These are phyloP conservation scores for Masticophis lateralis DNA, from an alignment of 2,797 vertebrate species.

Conservation along the genomic window DNA sequence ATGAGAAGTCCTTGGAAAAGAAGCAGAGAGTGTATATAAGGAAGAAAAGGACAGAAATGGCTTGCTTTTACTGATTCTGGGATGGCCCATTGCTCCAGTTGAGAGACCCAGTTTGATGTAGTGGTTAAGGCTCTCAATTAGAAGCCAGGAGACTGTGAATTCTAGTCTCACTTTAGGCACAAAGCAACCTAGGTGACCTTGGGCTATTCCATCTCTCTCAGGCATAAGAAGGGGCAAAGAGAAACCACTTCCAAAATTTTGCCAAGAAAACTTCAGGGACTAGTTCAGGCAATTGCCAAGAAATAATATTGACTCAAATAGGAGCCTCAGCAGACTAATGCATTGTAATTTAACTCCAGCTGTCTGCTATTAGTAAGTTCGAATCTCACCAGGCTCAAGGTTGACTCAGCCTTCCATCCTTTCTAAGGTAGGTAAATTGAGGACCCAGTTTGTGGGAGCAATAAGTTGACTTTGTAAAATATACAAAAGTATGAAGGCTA, in stretches of 20 bases:
- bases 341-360: too few species aligned
- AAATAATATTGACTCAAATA: not conserved
- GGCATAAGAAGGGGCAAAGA: not conserved
- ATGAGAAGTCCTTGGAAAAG: slow-evolving; percentile 8
- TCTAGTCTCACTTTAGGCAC: not conserved
- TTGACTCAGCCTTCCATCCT: too few species aligned
- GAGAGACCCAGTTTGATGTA: not conserved
- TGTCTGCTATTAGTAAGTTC: too few species aligned
- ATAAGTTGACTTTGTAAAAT: too few species aligned
- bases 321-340: too few species aligned
- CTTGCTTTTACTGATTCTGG: not conserved
- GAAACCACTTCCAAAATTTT: not conserved
- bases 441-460: too few species aligned
- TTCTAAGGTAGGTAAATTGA: too few species aligned
- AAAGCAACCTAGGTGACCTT: not conserved
- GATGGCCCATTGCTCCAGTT: not conserved
- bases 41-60: not conserved
- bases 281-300: not conserved
- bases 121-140: not conserved
- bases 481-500: too few species aligned
- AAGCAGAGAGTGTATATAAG: not conserved
- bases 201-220: not conserved
- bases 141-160: not conserved
- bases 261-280: not conserved
- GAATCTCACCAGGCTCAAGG: too few species aligned